Percentiles rank a stretch among this genome's conserved stretches.
phyloP scores from a whole-genome alignment of 2,888 invertebrate genomes.

The Drosophila anceps region DNA sequence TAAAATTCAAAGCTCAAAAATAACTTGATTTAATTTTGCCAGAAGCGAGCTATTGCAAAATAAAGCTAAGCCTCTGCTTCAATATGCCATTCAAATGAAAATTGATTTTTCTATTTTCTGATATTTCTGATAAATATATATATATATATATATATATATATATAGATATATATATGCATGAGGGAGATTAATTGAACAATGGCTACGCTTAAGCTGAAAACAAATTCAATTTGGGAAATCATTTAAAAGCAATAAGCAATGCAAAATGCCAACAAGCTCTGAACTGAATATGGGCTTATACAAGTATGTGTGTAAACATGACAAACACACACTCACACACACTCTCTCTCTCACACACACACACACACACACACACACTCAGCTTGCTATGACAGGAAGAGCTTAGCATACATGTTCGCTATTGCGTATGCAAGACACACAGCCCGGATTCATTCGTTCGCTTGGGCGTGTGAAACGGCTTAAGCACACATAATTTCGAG shows the following conservation, averaged over 20 bases:
- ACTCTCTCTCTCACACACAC: background rate
- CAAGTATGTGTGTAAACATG: background rate
- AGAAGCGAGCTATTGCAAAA: background rate
- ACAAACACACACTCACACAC: slow-evolving; percentile 2
- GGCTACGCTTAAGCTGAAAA: slow-evolving; percentile 10
- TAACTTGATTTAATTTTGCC: background rate
- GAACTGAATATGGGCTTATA: slow-evolving; percentile 1
- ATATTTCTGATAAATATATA: too few species aligned
- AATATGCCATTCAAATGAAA: background rate
- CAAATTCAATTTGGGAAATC: slow-evolving; percentile 50
- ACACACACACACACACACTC: background rate
- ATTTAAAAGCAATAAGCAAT: slow-evolving; percentile 34
- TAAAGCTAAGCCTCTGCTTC: background rate
- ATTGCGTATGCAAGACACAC: slow-evolving; percentile 42
- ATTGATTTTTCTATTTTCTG: background rate
- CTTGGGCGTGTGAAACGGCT: slow-evolving; percentile 11
- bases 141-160: too few species aligned
- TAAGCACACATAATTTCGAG: slow-evolving; percentile 57
- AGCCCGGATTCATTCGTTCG: background rate
- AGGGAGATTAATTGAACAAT: slow-evolving; percentile 1
- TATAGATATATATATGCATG: too few species aligned
- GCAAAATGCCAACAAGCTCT: slow-evolving; percentile 19
- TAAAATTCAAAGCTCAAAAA: background rate
- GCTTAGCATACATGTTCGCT: slow-evolving; percentile 5
- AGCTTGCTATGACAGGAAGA: slow-evolving; percentile 14